phyloP scores from a whole-genome alignment of 2,113 vertebrate species.

The Calidris pygmaea region DNA sequence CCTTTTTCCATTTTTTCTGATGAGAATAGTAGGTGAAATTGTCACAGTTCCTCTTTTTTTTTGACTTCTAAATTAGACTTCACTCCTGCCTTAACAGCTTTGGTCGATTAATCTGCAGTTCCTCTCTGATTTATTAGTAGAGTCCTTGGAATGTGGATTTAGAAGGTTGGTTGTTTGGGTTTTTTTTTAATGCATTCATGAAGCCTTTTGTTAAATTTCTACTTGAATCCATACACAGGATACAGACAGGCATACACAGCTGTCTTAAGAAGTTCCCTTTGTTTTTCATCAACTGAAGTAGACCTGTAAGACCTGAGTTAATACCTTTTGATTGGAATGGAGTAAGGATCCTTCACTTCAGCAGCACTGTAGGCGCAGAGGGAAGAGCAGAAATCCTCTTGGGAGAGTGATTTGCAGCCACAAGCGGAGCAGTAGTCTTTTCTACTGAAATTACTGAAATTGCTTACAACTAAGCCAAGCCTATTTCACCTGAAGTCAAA shows the following conservation, averaged over 20 bases:
- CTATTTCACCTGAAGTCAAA: neutral
- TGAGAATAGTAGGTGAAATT: neutral
- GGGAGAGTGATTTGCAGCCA: neutral
- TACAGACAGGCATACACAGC: neutral
- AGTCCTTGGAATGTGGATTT: neutral
- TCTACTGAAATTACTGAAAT: neutral
- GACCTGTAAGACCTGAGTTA: neutral
- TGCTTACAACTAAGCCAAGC: neutral
- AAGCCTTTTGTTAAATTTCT: neutral
- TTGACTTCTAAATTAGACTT: neutral
- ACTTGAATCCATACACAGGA: neutral
- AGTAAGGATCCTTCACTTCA: neutral
- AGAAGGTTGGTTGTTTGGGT: neutral
- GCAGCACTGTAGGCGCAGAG: neutral
- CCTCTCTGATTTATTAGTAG: neutral
- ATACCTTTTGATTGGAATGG: neutral
- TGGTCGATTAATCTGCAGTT: neutral
- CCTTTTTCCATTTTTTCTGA: neutral
- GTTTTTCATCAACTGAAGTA: neutral
- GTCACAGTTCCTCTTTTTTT: neutral
- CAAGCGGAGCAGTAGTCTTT: neutral
- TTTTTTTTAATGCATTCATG: neutral
- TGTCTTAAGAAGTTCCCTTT: neutral
- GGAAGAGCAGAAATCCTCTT: neutral
- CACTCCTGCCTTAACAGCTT: neutral